Evolutionary conservation across 2,888 invertebrate genomes (phyloP).

Genomic region (Neuroscelio doddi): DNA sequence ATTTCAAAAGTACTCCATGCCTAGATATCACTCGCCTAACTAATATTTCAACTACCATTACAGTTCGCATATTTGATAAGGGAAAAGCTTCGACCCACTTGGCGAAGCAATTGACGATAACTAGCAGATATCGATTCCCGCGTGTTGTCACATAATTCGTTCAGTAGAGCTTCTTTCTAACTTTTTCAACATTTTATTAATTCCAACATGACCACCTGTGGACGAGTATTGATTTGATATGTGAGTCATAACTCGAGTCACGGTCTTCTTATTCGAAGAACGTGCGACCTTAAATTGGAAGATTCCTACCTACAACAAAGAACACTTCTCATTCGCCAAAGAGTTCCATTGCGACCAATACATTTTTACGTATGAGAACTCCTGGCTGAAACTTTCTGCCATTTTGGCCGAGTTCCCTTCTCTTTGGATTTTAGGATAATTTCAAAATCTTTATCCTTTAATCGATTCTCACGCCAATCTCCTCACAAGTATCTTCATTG

Average conservation of each 20-base stretch:
- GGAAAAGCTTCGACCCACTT: too few species aligned
- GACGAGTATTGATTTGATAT: slow-evolving; percentile 45
- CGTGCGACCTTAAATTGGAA: slow-evolving; percentile 1
- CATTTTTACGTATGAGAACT: slow-evolving; percentile 20
- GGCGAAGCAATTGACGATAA: slow-evolving; percentile 16
- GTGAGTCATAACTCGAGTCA: slow-evolving; percentile 26
- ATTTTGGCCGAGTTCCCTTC: slow-evolving; percentile 19
- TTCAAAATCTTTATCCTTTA: slow-evolving; percentile 1
- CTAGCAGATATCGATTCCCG: slow-evolving; percentile 15
- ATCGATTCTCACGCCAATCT: slow-evolving; percentile 6
- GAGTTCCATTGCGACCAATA: slow-evolving; percentile 49
- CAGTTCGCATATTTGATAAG: slow-evolving; percentile 7
- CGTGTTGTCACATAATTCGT: background rate
- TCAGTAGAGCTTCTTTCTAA: slow-evolving; percentile 52
- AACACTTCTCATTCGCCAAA: slow-evolving; percentile 23
- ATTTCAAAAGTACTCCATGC: slow-evolving; percentile 42
- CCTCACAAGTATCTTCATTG: background rate
- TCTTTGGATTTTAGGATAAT: slow-evolving; percentile 14
- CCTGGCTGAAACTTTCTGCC: slow-evolving; percentile 25
- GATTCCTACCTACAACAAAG: slow-evolving; percentile 38
- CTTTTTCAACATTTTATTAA: slow-evolving; percentile 49
- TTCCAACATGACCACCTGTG: slow-evolving; percentile 53
- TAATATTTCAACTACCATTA: background rate
- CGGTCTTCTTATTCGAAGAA: slow-evolving; percentile 29
- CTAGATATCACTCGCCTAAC: slow-evolving; percentile 12